A percentile compares a stretch with the other conserved stretches of the same genome.
These are phyloP conservation scores for Apamea anceps DNA, from an alignment of 2,888 invertebrate species.

Conservation along the genomic window DNA sequence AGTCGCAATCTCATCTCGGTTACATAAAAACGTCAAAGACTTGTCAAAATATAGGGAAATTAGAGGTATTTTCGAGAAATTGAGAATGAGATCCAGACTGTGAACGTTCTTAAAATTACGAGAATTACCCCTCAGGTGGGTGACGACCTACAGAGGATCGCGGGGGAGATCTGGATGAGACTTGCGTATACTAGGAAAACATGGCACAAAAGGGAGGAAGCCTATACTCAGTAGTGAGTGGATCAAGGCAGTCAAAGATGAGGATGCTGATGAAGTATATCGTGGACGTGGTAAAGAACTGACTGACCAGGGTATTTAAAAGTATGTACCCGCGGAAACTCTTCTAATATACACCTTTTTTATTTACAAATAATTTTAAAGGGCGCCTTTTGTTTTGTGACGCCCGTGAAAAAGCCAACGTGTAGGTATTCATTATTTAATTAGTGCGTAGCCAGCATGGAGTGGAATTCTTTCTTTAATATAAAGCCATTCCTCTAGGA, in stretches of 20 bases:
- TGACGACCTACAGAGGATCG: not conserved
- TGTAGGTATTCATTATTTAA: conserved; percentile 1
- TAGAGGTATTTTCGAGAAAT: too few species aligned
- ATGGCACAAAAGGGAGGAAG: not conserved
- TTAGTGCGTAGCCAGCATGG: not conserved
- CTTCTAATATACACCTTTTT: too few species aligned
- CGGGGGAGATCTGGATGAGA: not conserved
- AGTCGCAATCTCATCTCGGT: too few species aligned
- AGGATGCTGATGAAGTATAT: not conserved
- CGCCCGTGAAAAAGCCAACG: not conserved
- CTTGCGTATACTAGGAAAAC: not conserved
- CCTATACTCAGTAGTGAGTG: too few species aligned
- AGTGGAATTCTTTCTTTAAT: not conserved
- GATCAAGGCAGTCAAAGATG: too few species aligned
- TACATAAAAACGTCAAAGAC: too few species aligned
- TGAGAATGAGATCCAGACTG: too few species aligned
- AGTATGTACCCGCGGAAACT: not conserved
- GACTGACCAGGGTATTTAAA: not conserved
- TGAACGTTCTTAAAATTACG: too few species aligned
- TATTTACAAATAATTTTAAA: not conserved
- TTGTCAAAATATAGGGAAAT: too few species aligned
- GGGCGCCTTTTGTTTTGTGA: not conserved
- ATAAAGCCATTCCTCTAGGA: not conserved
- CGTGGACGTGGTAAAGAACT: not conserved
- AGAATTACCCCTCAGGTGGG: too few species aligned